Percentiles rank a stretch among this genome's conserved stretches.
Conservation (phyloP, 2,797 vertebrate species). For the Erithacus rubecula region DNA sequence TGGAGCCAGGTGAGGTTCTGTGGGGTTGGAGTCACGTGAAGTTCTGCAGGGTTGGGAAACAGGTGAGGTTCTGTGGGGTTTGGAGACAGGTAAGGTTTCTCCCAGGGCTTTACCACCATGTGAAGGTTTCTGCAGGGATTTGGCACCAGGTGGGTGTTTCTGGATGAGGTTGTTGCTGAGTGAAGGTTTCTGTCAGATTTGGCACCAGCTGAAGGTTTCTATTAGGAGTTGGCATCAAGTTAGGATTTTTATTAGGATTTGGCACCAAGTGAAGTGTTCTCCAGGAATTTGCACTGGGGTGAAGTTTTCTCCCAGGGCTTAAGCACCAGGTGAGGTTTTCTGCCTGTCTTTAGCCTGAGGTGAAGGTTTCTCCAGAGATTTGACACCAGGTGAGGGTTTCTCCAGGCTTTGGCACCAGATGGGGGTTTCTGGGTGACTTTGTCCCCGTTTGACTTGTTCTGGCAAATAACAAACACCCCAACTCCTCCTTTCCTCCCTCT, state of each 20-base stretch:
- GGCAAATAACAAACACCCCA: background rate
- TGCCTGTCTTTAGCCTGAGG: background rate
- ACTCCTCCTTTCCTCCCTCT: background rate
- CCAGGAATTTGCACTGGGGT: background rate
- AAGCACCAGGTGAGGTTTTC: background rate
- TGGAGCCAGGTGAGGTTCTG: background rate
- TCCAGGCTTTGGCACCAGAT: background rate
- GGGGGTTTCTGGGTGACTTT: background rate
- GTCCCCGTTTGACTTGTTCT: background rate
- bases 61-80: fast-evolving
- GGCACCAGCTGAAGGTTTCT: background rate
- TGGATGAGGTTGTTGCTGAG: no score
- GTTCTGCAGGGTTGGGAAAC: no score
- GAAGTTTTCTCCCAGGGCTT: background rate
- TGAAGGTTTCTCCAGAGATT: background rate
- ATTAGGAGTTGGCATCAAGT: background rate
- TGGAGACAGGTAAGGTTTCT: background rate
- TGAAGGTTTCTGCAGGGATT: background rate
- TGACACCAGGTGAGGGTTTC: background rate
- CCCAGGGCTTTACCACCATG: background rate
- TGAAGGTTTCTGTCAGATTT: background rate
- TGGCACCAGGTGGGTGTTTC: background rate
- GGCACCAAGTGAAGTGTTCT: background rate
- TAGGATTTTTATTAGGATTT: no score
- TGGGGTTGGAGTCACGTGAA: no score